A percentile compares a stretch with the other conserved stretches of the same genome.
Evolutionary conservation across 1,140 invertebrate species (phyloP).

Genomic region (Drosophila rhopaloa): DNA sequence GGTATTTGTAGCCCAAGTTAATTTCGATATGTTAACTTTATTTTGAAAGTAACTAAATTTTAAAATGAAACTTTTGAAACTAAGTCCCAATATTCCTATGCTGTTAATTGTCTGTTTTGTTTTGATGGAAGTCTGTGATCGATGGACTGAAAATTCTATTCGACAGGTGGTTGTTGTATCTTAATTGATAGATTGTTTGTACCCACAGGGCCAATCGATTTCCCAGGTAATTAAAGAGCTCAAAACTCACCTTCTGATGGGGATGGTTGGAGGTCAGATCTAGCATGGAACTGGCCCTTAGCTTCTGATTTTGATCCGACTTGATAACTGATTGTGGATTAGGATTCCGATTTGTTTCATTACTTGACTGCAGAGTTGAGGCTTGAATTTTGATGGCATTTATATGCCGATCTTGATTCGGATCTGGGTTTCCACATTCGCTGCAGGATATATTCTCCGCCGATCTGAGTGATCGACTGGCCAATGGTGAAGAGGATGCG

Average conservation of each 20-base stretch:
- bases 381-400: background rate
- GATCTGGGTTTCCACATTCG: conserved; percentile 9
- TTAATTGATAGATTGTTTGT: background rate
- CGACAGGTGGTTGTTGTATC: background rate
- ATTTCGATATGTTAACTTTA: too few species aligned
- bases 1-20: too few species aligned
- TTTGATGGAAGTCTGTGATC: background rate
- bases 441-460: conserved; percentile 32
- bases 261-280: conserved; percentile 49
- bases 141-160: background rate
- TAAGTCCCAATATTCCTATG: too few species aligned
- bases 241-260: conserved; percentile 31
- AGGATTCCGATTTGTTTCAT: background rate
- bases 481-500: conserved; percentile 7
- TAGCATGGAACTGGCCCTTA: conserved; percentile 56
- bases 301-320: conserved; percentile 24
- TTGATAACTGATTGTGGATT: background rate
- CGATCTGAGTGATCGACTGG: conserved; percentile 1
- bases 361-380: too few species aligned
- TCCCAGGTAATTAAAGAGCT: background rate
- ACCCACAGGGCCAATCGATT: background rate
- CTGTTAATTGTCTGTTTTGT: too few species aligned
- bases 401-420: background rate
- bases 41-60: too few species aligned
- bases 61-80: too few species aligned